phyloP scores from a whole-genome alignment of 2,113 vertebrate genomes.

The Carlito syrichta region DNA sequence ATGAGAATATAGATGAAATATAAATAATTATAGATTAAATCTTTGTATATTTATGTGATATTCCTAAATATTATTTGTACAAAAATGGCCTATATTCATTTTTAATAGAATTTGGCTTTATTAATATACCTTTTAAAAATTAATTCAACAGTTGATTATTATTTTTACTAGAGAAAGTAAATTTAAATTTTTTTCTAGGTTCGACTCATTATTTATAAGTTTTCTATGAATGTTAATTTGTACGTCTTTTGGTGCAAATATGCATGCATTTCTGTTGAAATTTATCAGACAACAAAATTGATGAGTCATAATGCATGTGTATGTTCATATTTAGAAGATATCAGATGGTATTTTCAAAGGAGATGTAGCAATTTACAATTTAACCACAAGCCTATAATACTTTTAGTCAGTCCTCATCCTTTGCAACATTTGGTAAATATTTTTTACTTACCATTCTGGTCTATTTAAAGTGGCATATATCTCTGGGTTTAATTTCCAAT shows the following conservation, averaged over 20 bases:
- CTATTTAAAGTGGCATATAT: neutral
- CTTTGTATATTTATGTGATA: neutral
- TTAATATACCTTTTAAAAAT: neutral
- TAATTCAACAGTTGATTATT: neutral
- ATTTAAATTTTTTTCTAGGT: neutral
- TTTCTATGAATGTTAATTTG: neutral
- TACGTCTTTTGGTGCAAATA: neutral
- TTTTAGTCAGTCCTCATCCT: neutral
- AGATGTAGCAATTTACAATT: neutral
- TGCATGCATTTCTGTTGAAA: neutral
- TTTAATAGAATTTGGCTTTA: neutral
- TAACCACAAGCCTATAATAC: neutral
- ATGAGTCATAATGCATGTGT: neutral
- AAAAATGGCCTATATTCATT: neutral
- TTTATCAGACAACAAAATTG: neutral
- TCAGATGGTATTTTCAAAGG: neutral
- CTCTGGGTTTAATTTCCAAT: neutral
- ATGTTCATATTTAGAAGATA: neutral
- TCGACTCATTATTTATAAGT: neutral
- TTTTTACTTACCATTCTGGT: neutral
- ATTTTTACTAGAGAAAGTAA: neutral
- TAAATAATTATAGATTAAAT: too few relatives aligned
- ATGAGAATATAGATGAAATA: too few relatives aligned
- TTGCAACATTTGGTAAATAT: neutral
- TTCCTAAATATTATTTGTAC: neutral